Base-by-base conservation (phyloP, 2,113 vertebrate genomes). In the Gobio gobio region DNA sequence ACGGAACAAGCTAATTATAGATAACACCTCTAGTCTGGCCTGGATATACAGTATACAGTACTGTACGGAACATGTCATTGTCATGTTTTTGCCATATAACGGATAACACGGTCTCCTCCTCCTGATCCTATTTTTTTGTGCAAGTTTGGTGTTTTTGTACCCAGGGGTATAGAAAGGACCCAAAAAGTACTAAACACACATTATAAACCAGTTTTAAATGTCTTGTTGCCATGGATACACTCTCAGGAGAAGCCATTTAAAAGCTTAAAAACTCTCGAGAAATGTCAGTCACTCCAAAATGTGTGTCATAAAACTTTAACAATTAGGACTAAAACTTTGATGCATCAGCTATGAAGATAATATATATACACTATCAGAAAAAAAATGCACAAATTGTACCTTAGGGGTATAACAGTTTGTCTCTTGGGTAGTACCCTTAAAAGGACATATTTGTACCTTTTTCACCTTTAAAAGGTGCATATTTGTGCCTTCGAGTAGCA, bases 1-100 rank as follows among this genome's bases (percentile, higher is more conserved):
- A 24, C 7, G 29, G 36, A 83, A 78, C 54, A 20, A 26, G 45
- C 78, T 58, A 36, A 78, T 78, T 78, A 79, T 58, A 43, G 36
- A 40, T 47, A 72, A 76, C 82, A 51, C 45, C 45, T 66, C 45
- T 3, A 1, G 36, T 43, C 20, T 43, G 66, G 66, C 36, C 49
- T 10, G 47, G 74, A 77, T 51, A 10, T 56, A 26, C 59, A 63
- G 22, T 63, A 63, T 26, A 10, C n/a, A 56, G 22, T 49, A 16
- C 6, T 7, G 5, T 61, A 45, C 4, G 3, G 22, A 45, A 61
- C 33, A 45, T 36, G 51, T 22, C 16, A n/a, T 2, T 12, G 29
- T 14, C 5, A 5, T 78, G 18, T 77, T 56, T 77, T 56, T 22
- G 51, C 10, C 18, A 58, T 58, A 58, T 40, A 5, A 61, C 10